These are phyloP conservation scores for Anoplopoma fimbria DNA, from an alignment of 2,113 vertebrate species.

Conservation along the genomic window DNA sequence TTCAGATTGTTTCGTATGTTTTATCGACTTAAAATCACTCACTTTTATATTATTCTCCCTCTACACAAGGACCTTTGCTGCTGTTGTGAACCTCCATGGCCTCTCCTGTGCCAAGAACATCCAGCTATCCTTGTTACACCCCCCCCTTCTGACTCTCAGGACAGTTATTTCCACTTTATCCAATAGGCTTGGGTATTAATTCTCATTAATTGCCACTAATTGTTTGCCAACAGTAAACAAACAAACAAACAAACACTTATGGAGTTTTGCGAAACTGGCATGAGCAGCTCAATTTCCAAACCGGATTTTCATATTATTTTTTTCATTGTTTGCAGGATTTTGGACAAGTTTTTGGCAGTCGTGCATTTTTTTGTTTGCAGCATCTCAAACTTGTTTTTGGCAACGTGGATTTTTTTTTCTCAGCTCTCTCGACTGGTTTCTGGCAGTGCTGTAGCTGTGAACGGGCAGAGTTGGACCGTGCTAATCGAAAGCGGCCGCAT, in stretches of 20 bases:
- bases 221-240: constrained; percentile 44
- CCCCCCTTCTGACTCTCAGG: neutral
- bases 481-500: constrained; percentile 64
- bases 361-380: constrained; percentile 46
- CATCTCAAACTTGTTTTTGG: constrained; percentile 68
- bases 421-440: constrained; percentile 48
- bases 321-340: constrained; percentile 44
- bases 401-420: constrained; percentile 35
- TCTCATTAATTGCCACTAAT: constrained; percentile 14
- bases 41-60: neutral
- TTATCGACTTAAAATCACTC: neutral
- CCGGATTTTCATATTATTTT: neutral
- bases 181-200: neutral
- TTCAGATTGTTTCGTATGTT: neutral
- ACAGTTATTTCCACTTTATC: constrained; percentile 8
- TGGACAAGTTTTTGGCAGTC: constrained; percentile 27
- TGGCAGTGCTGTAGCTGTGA: constrained; percentile 56
- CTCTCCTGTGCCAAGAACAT: neutral
- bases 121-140: neutral
- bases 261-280: constrained; percentile 3
- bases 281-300: neutral
- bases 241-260: constrained; percentile 19
- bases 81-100: neutral
- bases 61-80: neutral
- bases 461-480: constrained; percentile 47